phyloP scores from a whole-genome alignment of 2,888 invertebrate species.

The Agriopis leucophaearia region DNA sequence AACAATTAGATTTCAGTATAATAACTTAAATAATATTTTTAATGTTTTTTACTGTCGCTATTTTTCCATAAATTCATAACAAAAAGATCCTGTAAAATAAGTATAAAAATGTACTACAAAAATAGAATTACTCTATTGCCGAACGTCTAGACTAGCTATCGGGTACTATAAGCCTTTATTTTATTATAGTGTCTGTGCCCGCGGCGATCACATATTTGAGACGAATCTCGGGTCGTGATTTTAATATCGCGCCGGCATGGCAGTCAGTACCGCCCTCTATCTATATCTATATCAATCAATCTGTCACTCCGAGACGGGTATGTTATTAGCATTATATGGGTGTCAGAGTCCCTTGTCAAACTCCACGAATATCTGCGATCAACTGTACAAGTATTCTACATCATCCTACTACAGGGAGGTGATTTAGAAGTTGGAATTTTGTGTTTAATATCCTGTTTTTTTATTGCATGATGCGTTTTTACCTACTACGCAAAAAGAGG shows the following conservation, averaged over 20 bases:
- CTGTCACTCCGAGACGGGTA: conserved; percentile 27
- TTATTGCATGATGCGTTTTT: too few species aligned
- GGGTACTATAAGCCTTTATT: not conserved
- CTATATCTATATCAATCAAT: conserved; percentile 42
- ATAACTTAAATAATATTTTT: too few species aligned
- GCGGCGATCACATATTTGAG: conserved; percentile 30
- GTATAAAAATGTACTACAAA: not conserved
- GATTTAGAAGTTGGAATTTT: not conserved
- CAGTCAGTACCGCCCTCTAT: conserved; percentile 30
- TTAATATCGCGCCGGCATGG: conserved; percentile 29
- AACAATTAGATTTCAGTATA: too few species aligned
- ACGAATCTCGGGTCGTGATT: conserved; percentile 36
- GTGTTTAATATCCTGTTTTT: too few species aligned
- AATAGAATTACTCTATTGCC: not conserved
- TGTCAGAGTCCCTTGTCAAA: conserved; percentile 32
- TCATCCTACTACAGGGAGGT: too few species aligned
- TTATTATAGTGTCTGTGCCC: conserved; percentile 6
- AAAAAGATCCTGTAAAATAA: too few species aligned
- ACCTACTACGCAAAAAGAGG: too few species aligned
- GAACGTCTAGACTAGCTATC: not conserved
- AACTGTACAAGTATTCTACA: conserved; percentile 1
- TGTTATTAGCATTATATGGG: conserved; percentile 27
- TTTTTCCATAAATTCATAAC: too few species aligned
- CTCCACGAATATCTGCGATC: conserved; percentile 2
- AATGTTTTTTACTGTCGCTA: too few species aligned